phyloP scores from a whole-genome alignment of 2,113 vertebrate species.

The Dryoscopus gambensis region DNA sequence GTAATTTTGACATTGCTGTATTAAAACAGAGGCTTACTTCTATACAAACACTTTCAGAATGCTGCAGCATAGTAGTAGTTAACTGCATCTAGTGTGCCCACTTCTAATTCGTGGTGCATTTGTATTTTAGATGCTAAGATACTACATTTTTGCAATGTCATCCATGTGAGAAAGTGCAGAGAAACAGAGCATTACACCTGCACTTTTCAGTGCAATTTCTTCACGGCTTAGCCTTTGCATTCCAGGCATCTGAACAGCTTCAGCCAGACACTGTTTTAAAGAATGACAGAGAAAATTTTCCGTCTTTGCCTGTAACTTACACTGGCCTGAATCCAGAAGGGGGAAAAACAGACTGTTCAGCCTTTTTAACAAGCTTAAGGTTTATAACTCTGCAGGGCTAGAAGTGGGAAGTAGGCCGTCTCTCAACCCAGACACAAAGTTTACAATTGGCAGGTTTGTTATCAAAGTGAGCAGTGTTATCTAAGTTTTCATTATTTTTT shows the following conservation, averaged over 20 bases:
- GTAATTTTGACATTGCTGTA: background rate
- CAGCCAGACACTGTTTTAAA: background rate
- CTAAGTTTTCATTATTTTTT: background rate
- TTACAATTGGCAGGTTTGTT: background rate
- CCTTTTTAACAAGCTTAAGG: background rate
- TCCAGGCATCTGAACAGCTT: background rate
- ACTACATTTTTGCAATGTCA: background rate
- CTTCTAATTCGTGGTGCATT: background rate
- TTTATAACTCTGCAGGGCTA: background rate
- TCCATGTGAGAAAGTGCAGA: background rate
- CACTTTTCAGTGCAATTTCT: accelerated
- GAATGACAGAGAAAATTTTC: background rate
- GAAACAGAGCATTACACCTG: background rate
- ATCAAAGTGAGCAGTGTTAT: background rate
- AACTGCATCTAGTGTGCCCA: background rate
- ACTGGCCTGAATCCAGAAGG: background rate
- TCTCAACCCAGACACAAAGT: background rate
- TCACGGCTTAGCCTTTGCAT: accelerated
- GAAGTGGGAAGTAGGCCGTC: background rate
- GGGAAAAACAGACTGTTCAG: background rate
- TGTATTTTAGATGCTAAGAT: background rate
- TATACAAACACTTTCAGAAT: background rate
- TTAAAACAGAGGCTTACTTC: background rate
- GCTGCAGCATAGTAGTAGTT: background rate
- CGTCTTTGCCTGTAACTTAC: background rate